These are phyloP conservation scores for Blera fallax DNA, from an alignment of 2,888 invertebrate species.

Conservation along the genomic window DNA sequence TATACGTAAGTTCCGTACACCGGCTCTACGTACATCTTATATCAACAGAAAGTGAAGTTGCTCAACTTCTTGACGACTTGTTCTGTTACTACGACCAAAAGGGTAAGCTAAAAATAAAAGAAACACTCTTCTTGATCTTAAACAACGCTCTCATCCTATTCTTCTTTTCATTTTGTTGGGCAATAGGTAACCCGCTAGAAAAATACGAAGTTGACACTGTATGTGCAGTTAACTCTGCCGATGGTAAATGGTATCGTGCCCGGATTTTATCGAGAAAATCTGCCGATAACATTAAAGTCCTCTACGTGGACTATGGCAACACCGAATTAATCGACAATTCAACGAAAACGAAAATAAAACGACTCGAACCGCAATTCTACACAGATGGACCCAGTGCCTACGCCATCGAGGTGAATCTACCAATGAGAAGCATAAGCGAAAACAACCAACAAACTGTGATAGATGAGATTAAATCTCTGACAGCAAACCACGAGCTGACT, in stretches of 20 bases:
- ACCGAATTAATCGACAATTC: constrained; percentile 83
- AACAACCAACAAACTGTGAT: constrained; percentile 71
- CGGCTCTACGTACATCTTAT: constrained; percentile 86
- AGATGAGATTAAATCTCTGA: constrained; percentile 75
- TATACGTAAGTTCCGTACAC: constrained; percentile 84
- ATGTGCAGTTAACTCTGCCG: constrained; percentile 85
- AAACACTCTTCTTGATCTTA: background rate
- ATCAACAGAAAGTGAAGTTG: constrained; percentile 82
- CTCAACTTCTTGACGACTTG: constrained; percentile 84
- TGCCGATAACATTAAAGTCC: constrained; percentile 82
- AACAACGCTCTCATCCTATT: background rate
- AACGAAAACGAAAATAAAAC: constrained; percentile 80
- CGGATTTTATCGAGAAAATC: constrained; percentile 81
- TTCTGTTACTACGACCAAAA: constrained; percentile 84
- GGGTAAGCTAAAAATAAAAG: constrained; percentile 74
- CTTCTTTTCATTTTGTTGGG: background rate
- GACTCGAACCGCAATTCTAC: constrained; percentile 82
- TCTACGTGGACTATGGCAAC: constrained; percentile 88
- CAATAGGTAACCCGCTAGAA: constrained; percentile 78
- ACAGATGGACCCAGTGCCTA: constrained; percentile 77
- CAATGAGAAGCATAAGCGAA: constrained; percentile 74
- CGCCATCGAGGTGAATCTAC: constrained; percentile 79
- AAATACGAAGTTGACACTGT: constrained; percentile 83
- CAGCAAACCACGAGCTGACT: constrained; percentile 75
- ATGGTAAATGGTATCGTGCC: constrained; percentile 89